Evolutionary conservation across 2,797 vertebrate genomes (phyloP), one percentile per base, ranked within the genome.

Genomic region (Picus viridis): DNA sequence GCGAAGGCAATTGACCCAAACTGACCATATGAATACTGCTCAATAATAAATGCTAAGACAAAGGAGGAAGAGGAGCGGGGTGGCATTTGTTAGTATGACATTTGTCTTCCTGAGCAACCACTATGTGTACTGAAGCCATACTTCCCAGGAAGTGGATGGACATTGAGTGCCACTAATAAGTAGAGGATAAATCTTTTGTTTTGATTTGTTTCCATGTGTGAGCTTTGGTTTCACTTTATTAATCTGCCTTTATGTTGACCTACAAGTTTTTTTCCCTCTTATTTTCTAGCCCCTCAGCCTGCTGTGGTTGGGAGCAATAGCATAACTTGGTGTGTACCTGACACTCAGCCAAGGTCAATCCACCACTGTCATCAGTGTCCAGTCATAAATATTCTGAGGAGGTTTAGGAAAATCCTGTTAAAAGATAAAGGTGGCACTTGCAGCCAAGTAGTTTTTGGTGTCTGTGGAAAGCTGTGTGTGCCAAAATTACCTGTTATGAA

Each of bases 11-110:
- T 47, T 76, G 20, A 76, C 34, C 27, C 34, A 63, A n/a, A 62
- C 27, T 63, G 32, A 62, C 34, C 29, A 8, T 39, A n/a, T 53
- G 34, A 19, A 10, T 4, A 41, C 12, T 41, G 34, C 16, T 53
- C 34, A 76, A 12, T 17, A 63, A 16, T 53, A 63, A n/a, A 39
- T 19, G 47, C 16, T 76, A 53, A 41, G 16, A 62, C 20, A 51
- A 39, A 41, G 45, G 20, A 39, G 27, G 9, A 14, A 27, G 32
- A 23, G 8, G 19, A 49, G 49, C 22, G 49, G 8, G 10, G 43
- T 36, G 8, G 32, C 2, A 8, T 76, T 63, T 2, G 4, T 39
- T 51, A 47, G 5, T 30, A 10, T 3, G 2, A 16, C 11, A 2
- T 30, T n/a, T 51, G 16, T 51, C 47, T 62, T 61, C 57, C 5